A percentile compares a stretch with the other conserved stretches of the same genome.
phyloP scores from a whole-genome alignment of 2,113 vertebrate genomes.

The Epinephelus lanceolatus region DNA sequence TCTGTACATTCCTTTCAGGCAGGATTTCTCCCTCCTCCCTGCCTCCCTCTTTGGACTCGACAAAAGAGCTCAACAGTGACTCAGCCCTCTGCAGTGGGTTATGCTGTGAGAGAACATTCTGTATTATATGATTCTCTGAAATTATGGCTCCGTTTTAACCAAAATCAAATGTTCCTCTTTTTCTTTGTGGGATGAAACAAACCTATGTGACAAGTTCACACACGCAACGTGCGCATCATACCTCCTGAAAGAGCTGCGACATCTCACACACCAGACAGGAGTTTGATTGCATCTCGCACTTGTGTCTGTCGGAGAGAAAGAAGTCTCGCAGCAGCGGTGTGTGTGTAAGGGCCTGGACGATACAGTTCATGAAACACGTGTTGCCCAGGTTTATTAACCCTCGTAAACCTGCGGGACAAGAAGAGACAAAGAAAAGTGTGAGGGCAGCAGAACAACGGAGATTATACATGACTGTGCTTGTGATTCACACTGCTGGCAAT shows the following conservation, averaged over 20 bases:
- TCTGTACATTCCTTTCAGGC: constrained; percentile 49
- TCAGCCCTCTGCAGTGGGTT: constrained; percentile 56
- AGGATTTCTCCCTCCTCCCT: constrained; percentile 35
- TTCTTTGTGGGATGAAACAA: constrained; percentile 2
- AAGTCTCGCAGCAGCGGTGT: constrained; percentile 97
- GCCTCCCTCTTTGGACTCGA: constrained; percentile 43
- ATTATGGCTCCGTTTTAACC: background rate
- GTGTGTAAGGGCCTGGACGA: constrained; percentile 98
- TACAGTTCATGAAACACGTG: constrained; percentile 99
- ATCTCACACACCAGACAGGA: constrained; percentile 99
- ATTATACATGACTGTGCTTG: background rate
- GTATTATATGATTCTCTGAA: constrained; percentile 19
- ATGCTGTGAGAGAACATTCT: constrained; percentile 36
- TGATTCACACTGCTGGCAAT: background rate
- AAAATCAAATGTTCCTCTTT: background rate
- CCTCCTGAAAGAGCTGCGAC: constrained; percentile 98
- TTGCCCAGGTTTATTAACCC: constrained; percentile 98
- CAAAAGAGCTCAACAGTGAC: constrained; percentile 64
- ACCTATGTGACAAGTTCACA: constrained; percentile 12
- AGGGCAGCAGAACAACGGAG: constrained; percentile 1
- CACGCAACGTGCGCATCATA: constrained; percentile 71
- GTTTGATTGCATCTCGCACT: constrained; percentile 99
- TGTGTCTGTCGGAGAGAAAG: constrained; percentile 98
- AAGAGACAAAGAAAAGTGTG: constrained; percentile 23
- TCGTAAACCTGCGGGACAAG: constrained; percentile 89